Base-by-base conservation (phyloP, 2,113 vertebrate species). In the Collichthys lucidus region DNA sequence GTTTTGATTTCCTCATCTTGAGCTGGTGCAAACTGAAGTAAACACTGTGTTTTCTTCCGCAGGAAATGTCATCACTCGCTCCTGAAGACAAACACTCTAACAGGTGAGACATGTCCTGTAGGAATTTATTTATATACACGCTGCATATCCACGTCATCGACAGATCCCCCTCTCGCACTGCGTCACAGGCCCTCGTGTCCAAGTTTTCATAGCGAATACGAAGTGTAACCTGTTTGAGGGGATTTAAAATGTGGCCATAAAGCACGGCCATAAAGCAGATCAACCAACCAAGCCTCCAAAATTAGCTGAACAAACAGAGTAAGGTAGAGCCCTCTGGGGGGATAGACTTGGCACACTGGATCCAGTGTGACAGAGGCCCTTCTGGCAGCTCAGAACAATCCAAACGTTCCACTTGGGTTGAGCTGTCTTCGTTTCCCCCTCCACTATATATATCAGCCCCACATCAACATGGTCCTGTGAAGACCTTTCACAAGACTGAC, bases 221-320 rank as follows among this genome's bases (percentile, higher is more conserved):
- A 56, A 74, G 77, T 66, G 52, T 66, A 85, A 83, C 74, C 80
- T 69, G 79, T 83, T 79, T 63, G 42, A 35, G 53, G 74, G 87
- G 73, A 83, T 85, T 90, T 84, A 76, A 84, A 86, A 85, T 80
- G 77, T 77, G 83, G 79, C 79, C 75, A 53, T 86, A 87, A 90
- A 84, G 68, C 62, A 72, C 55, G 65, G 74, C 79, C 79, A 85
- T 84, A 85, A 88, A 92, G 89, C 80, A 86, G 85, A 93, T 87
- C 81, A 91, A 78, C 76, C 74, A 79, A 87, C 44, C 79, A 70
- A 90, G 82, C 65, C 83, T 87, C 83, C 84, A 86, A 93, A 92
- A 90, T 93, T 89, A 93, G 89, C 91, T 92, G 91, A 84, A 79
- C 86, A 91, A 91, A 92, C 91, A 90, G 71, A 84, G 86, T 85